Evolutionary conservation across 2,113 vertebrate genomes (phyloP), one percentile per base, ranked within the genome.

Genomic region (Phylloscopus whistleri): DNA sequence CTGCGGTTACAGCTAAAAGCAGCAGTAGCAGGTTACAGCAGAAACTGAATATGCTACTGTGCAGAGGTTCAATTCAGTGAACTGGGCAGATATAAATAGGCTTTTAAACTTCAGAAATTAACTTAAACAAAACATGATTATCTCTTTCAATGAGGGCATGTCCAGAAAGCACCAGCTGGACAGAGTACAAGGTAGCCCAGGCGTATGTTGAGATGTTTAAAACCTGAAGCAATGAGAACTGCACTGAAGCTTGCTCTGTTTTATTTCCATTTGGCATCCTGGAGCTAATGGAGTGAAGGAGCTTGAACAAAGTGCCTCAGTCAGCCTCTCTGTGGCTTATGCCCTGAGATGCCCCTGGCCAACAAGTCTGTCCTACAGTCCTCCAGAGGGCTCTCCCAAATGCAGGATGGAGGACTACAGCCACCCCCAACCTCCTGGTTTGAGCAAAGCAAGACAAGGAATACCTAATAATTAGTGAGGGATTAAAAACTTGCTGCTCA

Each of bases 41-140:
- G 92, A 86, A 92, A 94, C 82, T 94, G 95, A 96, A 90, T 94
- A 85, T 33, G 53, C 87, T 76, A 68, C 93, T 97, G 95, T 94
- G 75, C 66, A 69, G 90, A 72, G 67, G 28, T 73, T 90, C 59
- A 31, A 53, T 68, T 89, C 89, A 93, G 49, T 84, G 48, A 84
- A 49, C 56, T 68, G 35, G 27, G 11, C 69, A 89, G 69, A 26
- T 68, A 84, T 64, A 41, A 89, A 82, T 41, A 35, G 58, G 7
- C 62, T 89, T 95, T 92, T 69, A 84, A 75, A 68, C 59, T 63
- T 72, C 53, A 83, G 67, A 90, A 95, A 76, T 73, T 7, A 56
- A 51, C 48, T 81, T 74, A 91, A 84, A 93, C 56, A 89, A 93
- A 89, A 52, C 39, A 44, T 1, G 0, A 93, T 94, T 79, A 46